These are phyloP conservation scores for Diploscapter pachys DNA, from an alignment of 1,140 invertebrate genomes.

Conservation along the genomic window DNA sequence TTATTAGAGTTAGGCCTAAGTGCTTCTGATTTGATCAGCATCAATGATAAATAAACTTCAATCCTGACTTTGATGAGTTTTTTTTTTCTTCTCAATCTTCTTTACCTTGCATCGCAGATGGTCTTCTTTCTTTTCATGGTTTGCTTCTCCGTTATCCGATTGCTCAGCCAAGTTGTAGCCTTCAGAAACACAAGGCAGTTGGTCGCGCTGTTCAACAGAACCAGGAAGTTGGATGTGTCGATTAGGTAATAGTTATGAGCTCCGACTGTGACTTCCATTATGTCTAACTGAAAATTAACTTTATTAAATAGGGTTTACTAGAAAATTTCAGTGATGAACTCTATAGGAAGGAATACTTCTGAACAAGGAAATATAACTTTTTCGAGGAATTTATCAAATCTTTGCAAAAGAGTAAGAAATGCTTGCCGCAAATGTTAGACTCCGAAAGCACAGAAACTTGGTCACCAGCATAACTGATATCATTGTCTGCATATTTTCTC, in stretches of 20 bases:
- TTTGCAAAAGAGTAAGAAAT: neutral
- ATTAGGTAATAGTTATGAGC: constrained; percentile 38
- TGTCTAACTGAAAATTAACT: constrained; percentile 38
- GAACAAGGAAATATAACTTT: neutral
- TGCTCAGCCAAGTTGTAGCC: constrained; percentile 26
- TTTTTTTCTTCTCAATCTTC: neutral
- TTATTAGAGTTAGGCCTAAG: neutral
- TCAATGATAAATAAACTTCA: neutral
- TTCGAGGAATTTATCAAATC: constrained; percentile 12
- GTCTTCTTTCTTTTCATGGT: constrained; percentile 38
- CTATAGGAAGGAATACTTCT: too few relatives aligned
- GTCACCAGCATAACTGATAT: constrained; percentile 48
- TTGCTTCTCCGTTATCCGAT: constrained; percentile 12
- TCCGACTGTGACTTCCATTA: constrained; percentile 44
- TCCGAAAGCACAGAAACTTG: constrained; percentile 47
- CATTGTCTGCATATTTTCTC: constrained; percentile 48
- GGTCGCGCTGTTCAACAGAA: constrained; percentile 47
- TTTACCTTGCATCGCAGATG: constrained; percentile 31
- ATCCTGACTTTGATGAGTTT: neutral
- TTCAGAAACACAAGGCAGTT: constrained; percentile 54
- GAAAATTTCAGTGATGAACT: too few relatives aligned
- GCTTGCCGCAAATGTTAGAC: constrained; percentile 43
- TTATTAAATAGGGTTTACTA: neutral
- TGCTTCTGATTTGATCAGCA: neutral
- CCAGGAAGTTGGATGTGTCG: constrained; percentile 44